Conservation (phyloP, 2,888 invertebrate genomes). For the Galeopsomyia nigrocyanea region DNA sequence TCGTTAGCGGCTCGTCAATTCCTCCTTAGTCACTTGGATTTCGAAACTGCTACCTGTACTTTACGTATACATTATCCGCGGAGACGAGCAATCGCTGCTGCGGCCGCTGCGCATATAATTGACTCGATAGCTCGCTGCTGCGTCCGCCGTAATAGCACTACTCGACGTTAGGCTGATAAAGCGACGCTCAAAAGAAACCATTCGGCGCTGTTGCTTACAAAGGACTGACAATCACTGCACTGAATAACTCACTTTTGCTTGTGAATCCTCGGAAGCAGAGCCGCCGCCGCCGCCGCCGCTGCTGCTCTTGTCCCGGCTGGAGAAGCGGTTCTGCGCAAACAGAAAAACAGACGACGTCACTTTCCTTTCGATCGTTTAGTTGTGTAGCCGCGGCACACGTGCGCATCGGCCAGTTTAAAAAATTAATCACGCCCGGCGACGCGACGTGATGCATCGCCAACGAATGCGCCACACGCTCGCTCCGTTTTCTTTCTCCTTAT, state of each 20-base stretch:
- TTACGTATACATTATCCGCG: too few relatives aligned
- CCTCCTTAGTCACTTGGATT: too few relatives aligned
- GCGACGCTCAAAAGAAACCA: slow-evolving; percentile 29
- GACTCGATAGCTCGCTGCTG: background rate
- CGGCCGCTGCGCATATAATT: background rate
- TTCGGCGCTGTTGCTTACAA: slow-evolving; percentile 13
- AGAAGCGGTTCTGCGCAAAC: slow-evolving; percentile 57
- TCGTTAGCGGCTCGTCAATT: too few relatives aligned
- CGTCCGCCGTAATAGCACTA: slow-evolving; percentile 12
- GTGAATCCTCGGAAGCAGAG: slow-evolving; percentile 52
- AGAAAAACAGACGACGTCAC: slow-evolving; percentile 20
- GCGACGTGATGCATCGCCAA: slow-evolving; percentile 18
- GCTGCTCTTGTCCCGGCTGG: slow-evolving; percentile 51
- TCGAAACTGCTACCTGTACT: too few relatives aligned
- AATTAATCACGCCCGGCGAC: slow-evolving; percentile 20
- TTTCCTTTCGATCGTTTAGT: background rate
- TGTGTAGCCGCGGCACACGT: too few relatives aligned
- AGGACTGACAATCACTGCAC: slow-evolving; percentile 13
- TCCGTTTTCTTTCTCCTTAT: background rate
- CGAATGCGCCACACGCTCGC: slow-evolving; percentile 1
- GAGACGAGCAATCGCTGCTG: background rate
- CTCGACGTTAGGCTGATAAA: slow-evolving; percentile 23
- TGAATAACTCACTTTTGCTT: slow-evolving; percentile 57
- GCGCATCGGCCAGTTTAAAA: slow-evolving; percentile 1
- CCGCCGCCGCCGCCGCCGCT: slow-evolving; percentile 33